Conservation (phyloP, 2,888 invertebrate genomes). For the Aspidapion aeneum region DNA sequence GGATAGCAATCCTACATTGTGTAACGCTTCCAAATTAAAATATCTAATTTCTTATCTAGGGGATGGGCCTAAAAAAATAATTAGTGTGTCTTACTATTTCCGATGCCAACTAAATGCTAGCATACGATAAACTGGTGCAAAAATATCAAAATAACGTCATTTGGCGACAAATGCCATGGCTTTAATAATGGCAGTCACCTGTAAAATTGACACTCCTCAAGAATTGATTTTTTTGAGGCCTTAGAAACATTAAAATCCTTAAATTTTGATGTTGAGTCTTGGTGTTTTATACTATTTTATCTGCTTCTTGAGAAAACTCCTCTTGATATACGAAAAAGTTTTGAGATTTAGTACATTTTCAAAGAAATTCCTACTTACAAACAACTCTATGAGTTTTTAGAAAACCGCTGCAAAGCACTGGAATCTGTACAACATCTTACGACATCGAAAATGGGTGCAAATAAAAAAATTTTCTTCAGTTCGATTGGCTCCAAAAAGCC, state of each 20-base stretch:
- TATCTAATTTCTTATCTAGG: not conserved
- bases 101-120: not conserved
- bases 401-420: too few species aligned
- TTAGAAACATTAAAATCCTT: not conserved
- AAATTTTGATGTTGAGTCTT: not conserved
- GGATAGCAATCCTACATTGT: not conserved
- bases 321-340: not conserved
- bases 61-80: not conserved
- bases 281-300: not conserved
- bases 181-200: not conserved
- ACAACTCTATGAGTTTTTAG: too few species aligned
- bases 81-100: not conserved
- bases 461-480: too few species aligned
- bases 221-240: not conserved
- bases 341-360: not conserved
- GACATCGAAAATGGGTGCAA: too few species aligned
- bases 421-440: too few species aligned
- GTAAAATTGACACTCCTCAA: not conserved
- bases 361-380: not conserved
- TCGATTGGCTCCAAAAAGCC: too few species aligned
- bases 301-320: not conserved
- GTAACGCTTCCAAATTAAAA: not conserved
- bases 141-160: not conserved
- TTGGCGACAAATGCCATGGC: not conserved
- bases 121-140: not conserved